Evolutionary conservation across 2,888 invertebrate genomes (phyloP).

Genomic region (Drosophila gaucha): DNA sequence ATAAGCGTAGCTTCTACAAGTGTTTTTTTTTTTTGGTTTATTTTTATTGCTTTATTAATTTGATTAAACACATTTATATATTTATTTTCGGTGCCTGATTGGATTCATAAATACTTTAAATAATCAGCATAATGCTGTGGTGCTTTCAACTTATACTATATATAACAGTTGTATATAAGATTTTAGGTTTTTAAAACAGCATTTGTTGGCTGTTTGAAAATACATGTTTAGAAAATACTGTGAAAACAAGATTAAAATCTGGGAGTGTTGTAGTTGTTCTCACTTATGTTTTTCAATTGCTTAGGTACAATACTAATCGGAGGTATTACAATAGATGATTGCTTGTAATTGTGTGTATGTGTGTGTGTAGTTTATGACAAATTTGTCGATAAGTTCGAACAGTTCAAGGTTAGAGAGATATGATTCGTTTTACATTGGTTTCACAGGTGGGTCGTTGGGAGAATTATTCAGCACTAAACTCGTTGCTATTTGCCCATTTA

Average conservation of each 20-base stretch:
- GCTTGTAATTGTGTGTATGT: slow-evolving; percentile 33
- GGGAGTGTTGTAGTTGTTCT: slow-evolving; percentile 35
- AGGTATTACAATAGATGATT: slow-evolving; percentile 72
- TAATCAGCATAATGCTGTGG: slow-evolving; percentile 56
- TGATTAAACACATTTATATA: slow-evolving; percentile 49
- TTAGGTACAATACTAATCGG: slow-evolving; percentile 79
- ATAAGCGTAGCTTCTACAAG: slow-evolving; percentile 45
- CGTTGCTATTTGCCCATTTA: slow-evolving; percentile 9
- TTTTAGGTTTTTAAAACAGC: slow-evolving; percentile 42
- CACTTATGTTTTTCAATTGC: slow-evolving; percentile 34
- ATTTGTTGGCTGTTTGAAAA: slow-evolving; percentile 33
- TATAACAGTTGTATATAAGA: slow-evolving; percentile 52
- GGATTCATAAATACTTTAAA: slow-evolving; percentile 51
- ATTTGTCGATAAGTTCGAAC: slow-evolving; percentile 40
- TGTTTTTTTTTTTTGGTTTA: slow-evolving; percentile 18
- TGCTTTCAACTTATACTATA: slow-evolving; percentile 65
- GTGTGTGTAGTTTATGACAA: slow-evolving; percentile 27
- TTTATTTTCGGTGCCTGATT: slow-evolving; percentile 44
- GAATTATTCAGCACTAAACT: slow-evolving; percentile 48
- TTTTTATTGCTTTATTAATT: slow-evolving; percentile 56
- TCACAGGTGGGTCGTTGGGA: slow-evolving; percentile 69
- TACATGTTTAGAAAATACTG: slow-evolving; percentile 37
- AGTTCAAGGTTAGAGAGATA: slow-evolving; percentile 58
- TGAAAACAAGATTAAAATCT: slow-evolving; percentile 26
- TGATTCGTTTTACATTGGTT: slow-evolving; percentile 57